Evolutionary conservation across 2,797 vertebrate genomes (phyloP).

Genomic region (Cheirogaleus major): DNA sequence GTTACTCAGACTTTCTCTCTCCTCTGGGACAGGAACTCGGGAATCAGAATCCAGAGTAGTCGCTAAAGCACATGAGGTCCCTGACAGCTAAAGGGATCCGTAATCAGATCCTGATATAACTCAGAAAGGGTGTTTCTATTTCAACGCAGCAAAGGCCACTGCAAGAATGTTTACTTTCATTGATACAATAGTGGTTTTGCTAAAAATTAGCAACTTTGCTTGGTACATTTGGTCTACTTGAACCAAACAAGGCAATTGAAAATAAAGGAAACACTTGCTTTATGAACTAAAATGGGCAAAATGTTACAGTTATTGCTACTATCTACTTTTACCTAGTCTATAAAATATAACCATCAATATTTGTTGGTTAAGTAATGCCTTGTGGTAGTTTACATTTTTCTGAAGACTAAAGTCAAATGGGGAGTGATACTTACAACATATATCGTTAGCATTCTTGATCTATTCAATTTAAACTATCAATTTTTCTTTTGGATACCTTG

Average conservation of each 20-base stretch:
- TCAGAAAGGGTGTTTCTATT: conserved; percentile 27
- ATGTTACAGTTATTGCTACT: neutral
- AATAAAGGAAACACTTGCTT: conserved; percentile 3
- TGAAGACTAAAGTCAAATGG: neutral
- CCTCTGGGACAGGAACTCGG: conserved; percentile 11
- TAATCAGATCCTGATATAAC: conserved; percentile 21
- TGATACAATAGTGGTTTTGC: neutral
- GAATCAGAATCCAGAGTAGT: conserved; percentile 10
- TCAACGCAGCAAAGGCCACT: neutral
- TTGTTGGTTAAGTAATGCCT: neutral
- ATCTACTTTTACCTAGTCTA: neutral
- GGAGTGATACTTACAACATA: neutral
- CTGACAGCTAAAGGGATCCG: conserved; percentile 30
- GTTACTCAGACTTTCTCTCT: neutral
- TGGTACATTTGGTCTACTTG: neutral
- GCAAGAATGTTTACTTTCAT: conserved; percentile 25
- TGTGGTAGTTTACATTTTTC: neutral
- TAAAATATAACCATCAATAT: neutral
- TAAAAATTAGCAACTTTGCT: neutral
- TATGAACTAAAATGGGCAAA: neutral
- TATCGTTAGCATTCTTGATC: neutral
- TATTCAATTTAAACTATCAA: neutral
- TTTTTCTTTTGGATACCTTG: neutral
- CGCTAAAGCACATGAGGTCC: neutral
- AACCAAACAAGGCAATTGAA: neutral